Conservation (phyloP, 2,797 vertebrate species). For the Triplophysa bombifrons region DNA sequence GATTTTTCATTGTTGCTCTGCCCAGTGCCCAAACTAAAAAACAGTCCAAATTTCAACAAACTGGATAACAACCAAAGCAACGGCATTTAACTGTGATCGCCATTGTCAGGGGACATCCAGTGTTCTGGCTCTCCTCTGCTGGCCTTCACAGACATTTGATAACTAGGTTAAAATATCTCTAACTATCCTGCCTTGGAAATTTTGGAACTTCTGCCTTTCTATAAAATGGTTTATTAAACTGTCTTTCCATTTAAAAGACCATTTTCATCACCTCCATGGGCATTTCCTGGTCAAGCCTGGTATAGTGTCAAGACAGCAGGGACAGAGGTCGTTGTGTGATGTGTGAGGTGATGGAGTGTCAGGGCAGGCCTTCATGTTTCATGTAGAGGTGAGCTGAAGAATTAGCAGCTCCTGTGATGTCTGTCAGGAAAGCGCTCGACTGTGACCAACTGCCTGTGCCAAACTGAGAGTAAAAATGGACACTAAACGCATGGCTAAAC, state of each 20-base stretch:
- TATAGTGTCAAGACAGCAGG: conserved; percentile 19
- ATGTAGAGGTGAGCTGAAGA: conserved; percentile 35
- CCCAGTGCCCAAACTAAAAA: conserved; percentile 35
- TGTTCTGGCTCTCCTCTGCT: conserved; percentile 1
- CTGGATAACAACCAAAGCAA: conserved; percentile 34
- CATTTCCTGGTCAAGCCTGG: conserved; percentile 15
- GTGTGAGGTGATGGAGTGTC: conserved; percentile 49
- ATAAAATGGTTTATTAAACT: not conserved
- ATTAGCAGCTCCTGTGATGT: conserved; percentile 37
- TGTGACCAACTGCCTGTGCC: conserved; percentile 48
- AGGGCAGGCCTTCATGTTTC: conserved; percentile 41
- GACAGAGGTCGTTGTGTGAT: conserved; percentile 36
- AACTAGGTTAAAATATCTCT: conserved; percentile 11
- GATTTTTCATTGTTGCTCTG: conserved; percentile 46
- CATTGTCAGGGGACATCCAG: not conserved
- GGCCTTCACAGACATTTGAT: conserved; percentile 8
- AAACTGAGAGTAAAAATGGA: conserved; percentile 61
- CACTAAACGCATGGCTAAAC: conserved; percentile 54
- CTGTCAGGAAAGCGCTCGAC: conserved; percentile 49
- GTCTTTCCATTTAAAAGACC: conserved; percentile 15
- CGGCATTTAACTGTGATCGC: conserved; percentile 28
- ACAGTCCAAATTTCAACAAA: conserved; percentile 38
- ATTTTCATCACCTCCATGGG: conserved; percentile 12
- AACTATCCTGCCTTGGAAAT: not conserved
- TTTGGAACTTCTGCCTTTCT: not conserved